A percentile compares a stretch with the other conserved stretches of the same genome.
Conservation (phyloP, 1,140 invertebrate genomes). For the Leptopilina boulardi region DNA sequence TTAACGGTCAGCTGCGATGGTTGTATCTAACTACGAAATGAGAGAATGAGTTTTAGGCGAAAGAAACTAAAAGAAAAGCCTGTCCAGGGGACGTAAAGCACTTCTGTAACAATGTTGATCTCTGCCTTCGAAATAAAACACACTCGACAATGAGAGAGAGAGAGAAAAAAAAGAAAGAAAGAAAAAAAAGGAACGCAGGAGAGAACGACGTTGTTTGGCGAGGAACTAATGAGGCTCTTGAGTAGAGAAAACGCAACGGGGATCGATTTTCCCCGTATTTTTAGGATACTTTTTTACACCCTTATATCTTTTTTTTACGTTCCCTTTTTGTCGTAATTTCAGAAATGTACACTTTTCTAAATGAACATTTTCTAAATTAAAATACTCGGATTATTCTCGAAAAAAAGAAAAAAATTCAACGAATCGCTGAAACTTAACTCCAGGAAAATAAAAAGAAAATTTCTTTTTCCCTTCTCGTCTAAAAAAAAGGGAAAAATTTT, state of each 20-base stretch:
- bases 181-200: conserved; percentile 45
- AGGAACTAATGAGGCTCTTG: conserved; percentile 63
- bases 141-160: conserved; percentile 49
- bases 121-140: conserved; percentile 64
- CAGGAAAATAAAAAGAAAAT: too few species aligned
- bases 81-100: conserved; percentile 58
- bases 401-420: too few species aligned
- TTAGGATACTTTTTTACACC: neutral
- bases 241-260: conserved; percentile 36
- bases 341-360: conserved; percentile 12
- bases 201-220: conserved; percentile 57
- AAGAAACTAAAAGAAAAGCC: conserved; percentile 21
- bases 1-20: conserved; percentile 21
- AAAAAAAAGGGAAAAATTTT: too few species aligned
- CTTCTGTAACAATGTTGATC: conserved; percentile 68
- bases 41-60: conserved; percentile 6
- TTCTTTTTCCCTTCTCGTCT: too few species aligned
- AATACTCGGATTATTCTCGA: neutral
- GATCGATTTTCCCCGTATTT: conserved; percentile 28
- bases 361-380: conserved; percentile 15
- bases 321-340: neutral
- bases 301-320: neutral
- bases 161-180: conserved; percentile 46
- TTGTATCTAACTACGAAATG: neutral
- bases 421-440: too few species aligned